Evolutionary conservation across 1,140 invertebrate genomes (phyloP).

Genomic region (Hyphantria cunea): DNA sequence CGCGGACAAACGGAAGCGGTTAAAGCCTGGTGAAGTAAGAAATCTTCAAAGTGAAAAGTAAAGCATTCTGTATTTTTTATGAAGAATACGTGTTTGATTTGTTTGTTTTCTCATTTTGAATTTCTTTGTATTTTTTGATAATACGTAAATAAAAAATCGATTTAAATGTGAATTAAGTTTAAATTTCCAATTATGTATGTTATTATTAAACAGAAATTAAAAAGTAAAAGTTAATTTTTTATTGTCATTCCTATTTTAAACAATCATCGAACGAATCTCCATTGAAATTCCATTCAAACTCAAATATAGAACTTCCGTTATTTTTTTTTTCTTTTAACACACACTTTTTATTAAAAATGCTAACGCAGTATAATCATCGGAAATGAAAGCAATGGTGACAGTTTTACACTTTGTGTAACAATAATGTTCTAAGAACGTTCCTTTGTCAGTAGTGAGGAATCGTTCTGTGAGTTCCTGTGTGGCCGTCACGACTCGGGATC

Average conservation of each 20-base stretch:
- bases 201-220: no score
- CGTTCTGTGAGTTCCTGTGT: slow-evolving; percentile 2
- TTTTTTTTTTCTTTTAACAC: neutral
- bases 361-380: neutral
- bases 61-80: no score
- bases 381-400: neutral
- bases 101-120: no score
- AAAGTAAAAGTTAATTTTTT: no score
- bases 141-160: no score
- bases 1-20: no score
- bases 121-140: no score
- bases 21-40: no score
- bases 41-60: no score
- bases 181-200: no score
- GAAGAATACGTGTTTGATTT: no score
- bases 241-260: neutral
- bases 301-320: neutral
- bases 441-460: neutral
- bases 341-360: neutral
- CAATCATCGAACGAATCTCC: neutral
- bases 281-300: neutral
- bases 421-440: neutral
- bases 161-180: no score
- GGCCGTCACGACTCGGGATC: neutral
- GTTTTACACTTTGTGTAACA: neutral